Conservation (phyloP, 2,113 vertebrate genomes). For the Sporophila hypoxantha region DNA sequence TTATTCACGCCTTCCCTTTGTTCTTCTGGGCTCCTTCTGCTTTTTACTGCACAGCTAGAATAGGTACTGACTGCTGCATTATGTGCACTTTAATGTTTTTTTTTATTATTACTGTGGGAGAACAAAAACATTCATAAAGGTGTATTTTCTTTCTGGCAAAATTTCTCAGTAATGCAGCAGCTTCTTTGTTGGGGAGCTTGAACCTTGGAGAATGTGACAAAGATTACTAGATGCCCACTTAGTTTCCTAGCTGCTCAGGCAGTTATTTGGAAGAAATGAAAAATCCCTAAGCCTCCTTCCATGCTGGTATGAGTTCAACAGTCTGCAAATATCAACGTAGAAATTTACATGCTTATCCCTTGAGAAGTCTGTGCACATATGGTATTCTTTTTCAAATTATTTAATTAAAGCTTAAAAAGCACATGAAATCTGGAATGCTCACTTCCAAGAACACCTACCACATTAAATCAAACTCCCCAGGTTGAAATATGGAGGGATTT, state of each 20-base stretch:
- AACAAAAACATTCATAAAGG: not conserved
- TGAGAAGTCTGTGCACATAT: slow-evolving; percentile 14
- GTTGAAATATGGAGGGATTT: not conserved
- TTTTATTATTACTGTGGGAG: slow-evolving; percentile 4
- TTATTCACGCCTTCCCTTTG: not conserved
- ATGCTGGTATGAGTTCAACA: not conserved
- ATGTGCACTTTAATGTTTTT: slow-evolving; percentile 14
- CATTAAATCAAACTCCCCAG: not conserved
- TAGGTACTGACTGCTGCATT: slow-evolving; percentile 19
- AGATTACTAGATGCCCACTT: not conserved
- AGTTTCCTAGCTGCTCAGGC: not conserved
- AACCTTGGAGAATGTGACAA: not conserved
- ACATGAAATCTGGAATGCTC: slow-evolving; percentile 14
- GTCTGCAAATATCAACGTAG: not conserved
- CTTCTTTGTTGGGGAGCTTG: not conserved
- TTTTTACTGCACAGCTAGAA: slow-evolving; percentile 23
- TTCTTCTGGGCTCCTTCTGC: slow-evolving; percentile 7
- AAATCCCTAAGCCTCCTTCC: not conserved
- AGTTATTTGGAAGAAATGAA: slow-evolving; percentile 16
- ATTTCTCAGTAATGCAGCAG: not conserved
- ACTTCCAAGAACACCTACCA: slow-evolving; percentile 14
- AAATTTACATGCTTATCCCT: slow-evolving; percentile 6
- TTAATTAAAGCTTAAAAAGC: slow-evolving; percentile 39
- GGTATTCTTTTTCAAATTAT: slow-evolving; percentile 29
- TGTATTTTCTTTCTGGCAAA: slow-evolving; percentile 4